Evolutionary conservation across 2,888 invertebrate genomes (phyloP).

Genomic region (Tenodera sinensis): DNA sequence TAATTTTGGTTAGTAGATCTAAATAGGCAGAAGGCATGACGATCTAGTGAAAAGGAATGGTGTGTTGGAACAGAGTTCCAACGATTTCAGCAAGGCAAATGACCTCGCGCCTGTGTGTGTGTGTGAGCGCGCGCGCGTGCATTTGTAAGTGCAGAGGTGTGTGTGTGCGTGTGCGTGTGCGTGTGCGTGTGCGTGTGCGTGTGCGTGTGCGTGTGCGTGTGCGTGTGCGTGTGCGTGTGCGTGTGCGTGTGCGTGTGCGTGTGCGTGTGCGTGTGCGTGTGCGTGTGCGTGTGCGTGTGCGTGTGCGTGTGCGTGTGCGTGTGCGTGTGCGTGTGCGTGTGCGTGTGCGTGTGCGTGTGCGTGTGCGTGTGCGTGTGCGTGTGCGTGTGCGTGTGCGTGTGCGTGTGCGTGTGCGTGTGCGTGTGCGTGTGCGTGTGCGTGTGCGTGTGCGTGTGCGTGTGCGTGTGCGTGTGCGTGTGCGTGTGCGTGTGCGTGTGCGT

Average conservation of each 20-base stretch:
- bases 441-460: not conserved
- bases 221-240: not conserved
- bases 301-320: not conserved
- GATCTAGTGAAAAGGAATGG: too few relatives aligned
- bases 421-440: not conserved
- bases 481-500: not conserved
- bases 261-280: not conserved
- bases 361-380: not conserved
- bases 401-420: not conserved
- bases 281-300: not conserved
- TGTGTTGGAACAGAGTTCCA: too few relatives aligned
- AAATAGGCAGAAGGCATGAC: too few relatives aligned
- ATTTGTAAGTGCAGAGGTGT: too few relatives aligned
- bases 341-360: not conserved
- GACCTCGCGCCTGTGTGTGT: too few relatives aligned
- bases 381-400: not conserved
- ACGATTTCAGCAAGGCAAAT: too few relatives aligned
- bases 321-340: not conserved
- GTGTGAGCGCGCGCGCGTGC: too few relatives aligned
- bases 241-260: not conserved
- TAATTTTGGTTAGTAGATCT: too few relatives aligned
- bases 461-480: not conserved
- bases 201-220: not conserved
- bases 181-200: not conserved
- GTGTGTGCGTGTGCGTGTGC: not conserved